These are phyloP conservation scores for Ctenopoma kingsleyae DNA, from an alignment of 2,797 vertebrate genomes.

Conservation along the genomic window DNA sequence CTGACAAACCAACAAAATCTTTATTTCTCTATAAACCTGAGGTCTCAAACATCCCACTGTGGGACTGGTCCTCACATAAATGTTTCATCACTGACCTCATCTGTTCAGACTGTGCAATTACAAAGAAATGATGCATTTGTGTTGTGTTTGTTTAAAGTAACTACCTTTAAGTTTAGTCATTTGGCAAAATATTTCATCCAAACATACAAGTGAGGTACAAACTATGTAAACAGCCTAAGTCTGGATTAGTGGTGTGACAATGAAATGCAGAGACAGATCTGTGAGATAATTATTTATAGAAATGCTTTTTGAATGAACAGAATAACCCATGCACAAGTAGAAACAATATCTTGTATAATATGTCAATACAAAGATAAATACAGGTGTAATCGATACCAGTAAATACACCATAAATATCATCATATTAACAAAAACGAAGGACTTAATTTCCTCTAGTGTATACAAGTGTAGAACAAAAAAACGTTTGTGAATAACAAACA, in stretches of 20 bases:
- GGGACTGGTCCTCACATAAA: no score
- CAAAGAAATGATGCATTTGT: conserved; percentile 8
- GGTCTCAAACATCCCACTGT: no score
- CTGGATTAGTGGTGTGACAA: background rate
- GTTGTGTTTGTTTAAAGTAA: no score
- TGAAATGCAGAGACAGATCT: conserved; percentile 20
- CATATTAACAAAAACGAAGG: conserved; percentile 33
- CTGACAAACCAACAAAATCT: no score
- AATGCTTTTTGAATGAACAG: conserved; percentile 52
- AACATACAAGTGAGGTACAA: no score
- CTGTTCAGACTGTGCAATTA: conserved; percentile 20
- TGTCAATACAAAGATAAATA: conserved; percentile 61
- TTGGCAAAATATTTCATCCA: no score
- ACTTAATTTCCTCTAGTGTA: conserved; percentile 7
- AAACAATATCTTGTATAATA: conserved; percentile 40
- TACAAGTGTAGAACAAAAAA: conserved; percentile 6
- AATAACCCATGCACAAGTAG: conserved; percentile 32
- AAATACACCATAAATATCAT: conserved; percentile 57
- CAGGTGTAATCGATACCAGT: conserved; percentile 34
- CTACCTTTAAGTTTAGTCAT: no score
- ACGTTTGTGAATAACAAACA: conserved; percentile 16
- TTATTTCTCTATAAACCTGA: no score
- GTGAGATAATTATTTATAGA: conserved; percentile 42
- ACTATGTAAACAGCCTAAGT: no score
- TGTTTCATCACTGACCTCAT: conserved; percentile 50